Conservation (phyloP, 2,888 invertebrate species). For the Pristionchus entomophagus region DNA sequence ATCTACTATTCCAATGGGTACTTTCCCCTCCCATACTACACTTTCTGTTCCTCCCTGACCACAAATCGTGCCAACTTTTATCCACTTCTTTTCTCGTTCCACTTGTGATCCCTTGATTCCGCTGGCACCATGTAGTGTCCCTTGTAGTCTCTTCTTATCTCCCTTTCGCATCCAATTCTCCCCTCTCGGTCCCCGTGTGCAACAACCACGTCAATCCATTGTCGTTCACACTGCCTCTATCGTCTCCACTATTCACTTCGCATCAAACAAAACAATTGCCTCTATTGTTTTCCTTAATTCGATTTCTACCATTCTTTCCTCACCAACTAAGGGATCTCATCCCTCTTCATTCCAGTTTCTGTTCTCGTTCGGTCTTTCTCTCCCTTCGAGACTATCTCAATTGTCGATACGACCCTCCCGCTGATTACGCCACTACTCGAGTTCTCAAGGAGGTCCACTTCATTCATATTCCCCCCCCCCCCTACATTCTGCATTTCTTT, state of each 20-base stretch:
- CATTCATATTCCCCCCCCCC: not conserved
- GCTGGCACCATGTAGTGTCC: constrained; percentile 11
- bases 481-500: not conserved
- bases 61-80: not conserved
- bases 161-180: not conserved
- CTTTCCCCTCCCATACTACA: not conserved
- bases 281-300: not conserved
- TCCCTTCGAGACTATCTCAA: constrained; percentile 70
- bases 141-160: constrained; percentile 36
- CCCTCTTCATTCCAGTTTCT: constrained; percentile 49
- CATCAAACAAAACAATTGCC: not conserved
- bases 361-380: constrained; percentile 60
- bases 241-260: not conserved
- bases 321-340: no score
- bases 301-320: not conserved
- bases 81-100: constrained; percentile 9
- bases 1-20: not conserved
- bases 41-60: not conserved
- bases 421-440: constrained; percentile 11
- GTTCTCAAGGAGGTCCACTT: not conserved
- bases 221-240: no score
- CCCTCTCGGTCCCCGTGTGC: not conserved
- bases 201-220: constrained; percentile 3
- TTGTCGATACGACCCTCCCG: constrained; percentile 59
- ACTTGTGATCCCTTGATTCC: not conserved